Evolutionary conservation across 1,140 invertebrate species (phyloP).

Genomic region (Wiebesia pumilae): DNA sequence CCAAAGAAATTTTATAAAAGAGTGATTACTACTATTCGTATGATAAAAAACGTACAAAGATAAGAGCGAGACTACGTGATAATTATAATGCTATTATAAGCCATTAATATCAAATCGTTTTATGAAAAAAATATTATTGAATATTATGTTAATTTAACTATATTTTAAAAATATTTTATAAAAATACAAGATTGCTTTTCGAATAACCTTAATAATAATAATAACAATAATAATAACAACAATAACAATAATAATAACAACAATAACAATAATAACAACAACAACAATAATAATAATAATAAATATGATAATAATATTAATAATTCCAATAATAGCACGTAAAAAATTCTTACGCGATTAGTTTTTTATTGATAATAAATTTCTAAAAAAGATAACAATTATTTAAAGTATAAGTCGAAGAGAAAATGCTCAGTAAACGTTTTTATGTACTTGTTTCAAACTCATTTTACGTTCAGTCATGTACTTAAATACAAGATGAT

Average conservation of each 20-base stretch:
- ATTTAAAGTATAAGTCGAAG: background rate
- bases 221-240: too few relatives aligned
- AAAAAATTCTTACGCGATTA: background rate
- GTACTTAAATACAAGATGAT: background rate
- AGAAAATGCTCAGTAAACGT: background rate
- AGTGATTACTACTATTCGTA: background rate
- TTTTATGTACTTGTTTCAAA: slow-evolving; percentile 19
- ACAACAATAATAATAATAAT: background rate
- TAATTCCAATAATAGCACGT: background rate
- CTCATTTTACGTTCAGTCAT: slow-evolving; percentile 1
- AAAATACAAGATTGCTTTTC: too few relatives aligned
- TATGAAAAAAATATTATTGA: background rate
- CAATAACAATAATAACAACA: background rate
- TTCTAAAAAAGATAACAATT: background rate
- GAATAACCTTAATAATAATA: too few relatives aligned
- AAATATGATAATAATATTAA: background rate
- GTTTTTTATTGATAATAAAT: slow-evolving; percentile 7
- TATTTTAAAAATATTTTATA: background rate
- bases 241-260: background rate
- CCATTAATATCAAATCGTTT: background rate
- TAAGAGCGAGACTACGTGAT: background rate
- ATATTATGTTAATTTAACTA: background rate
- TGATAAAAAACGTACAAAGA: background rate
- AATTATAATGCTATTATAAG: background rate
- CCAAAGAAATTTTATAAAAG: background rate